Evolutionary conservation across 2,797 vertebrate genomes (phyloP).

Genomic region (Selene dorsalis): DNA sequence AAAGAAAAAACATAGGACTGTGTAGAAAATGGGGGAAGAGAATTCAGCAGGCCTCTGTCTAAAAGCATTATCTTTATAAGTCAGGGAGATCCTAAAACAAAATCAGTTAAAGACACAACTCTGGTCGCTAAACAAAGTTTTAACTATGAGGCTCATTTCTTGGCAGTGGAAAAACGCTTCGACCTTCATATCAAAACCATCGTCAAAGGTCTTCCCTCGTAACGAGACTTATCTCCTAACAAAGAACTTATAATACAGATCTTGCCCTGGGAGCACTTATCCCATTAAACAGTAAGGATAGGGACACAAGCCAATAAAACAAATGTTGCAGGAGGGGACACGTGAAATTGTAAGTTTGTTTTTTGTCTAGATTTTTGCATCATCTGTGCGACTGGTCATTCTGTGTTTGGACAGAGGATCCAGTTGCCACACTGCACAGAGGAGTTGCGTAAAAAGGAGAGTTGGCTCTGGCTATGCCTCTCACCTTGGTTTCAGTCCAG

Average conservation of each 20-base stretch:
- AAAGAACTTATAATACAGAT: not conserved
- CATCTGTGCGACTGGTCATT: conserved; percentile 11
- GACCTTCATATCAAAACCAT: conserved; percentile 25
- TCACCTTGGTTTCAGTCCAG: conserved; percentile 86
- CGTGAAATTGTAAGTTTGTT: not conserved
- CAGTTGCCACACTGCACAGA: conserved; percentile 32
- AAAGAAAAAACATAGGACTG: conserved; percentile 3
- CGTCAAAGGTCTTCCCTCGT: not conserved
- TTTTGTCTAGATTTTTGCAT: conserved; percentile 27
- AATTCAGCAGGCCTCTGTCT: not conserved
- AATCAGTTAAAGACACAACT: not conserved
- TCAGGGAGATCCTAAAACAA: not conserved
- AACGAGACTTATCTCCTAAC: not conserved
- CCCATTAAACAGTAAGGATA: not conserved
- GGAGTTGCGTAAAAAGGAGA: conserved; percentile 47
- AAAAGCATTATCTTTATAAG: not conserved
- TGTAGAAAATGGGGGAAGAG: not conserved
- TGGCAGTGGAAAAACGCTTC: not conserved
- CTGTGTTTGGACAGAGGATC: conserved; percentile 27
- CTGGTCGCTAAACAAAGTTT: conserved; percentile 14
- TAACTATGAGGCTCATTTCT: conserved; percentile 10
- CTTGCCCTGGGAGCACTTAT: not conserved
- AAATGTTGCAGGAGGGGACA: conserved; percentile 6
- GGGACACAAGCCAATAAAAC: conserved; percentile 2
- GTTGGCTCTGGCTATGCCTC: conserved; percentile 45